Conservation (phyloP, 2,113 vertebrate species). For the Muntiacus reevesi region DNA sequence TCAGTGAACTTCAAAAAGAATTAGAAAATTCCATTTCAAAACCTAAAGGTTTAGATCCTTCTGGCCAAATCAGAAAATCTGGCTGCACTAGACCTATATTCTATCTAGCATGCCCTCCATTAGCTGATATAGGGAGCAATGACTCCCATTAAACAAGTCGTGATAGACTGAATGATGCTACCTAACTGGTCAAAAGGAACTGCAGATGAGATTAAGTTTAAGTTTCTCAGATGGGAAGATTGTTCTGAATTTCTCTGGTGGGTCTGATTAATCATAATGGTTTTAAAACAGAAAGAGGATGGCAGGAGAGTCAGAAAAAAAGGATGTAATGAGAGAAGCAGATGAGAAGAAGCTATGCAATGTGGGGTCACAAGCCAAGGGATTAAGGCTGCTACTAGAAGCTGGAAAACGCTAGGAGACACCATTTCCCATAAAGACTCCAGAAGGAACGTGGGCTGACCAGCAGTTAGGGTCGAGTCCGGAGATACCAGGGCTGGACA, state of each 20-base stretch:
- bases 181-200: neutral
- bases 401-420: neutral
- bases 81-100: no score
- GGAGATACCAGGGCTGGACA: neutral
- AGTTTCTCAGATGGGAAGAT: neutral
- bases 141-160: neutral
- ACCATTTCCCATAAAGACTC: neutral
- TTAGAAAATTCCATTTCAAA: neutral
- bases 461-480: neutral
- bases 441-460: neutral
- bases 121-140: no score
- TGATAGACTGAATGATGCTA: neutral
- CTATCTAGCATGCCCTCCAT: neutral
- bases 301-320: neutral
- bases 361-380: neutral
- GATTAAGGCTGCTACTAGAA: neutral
- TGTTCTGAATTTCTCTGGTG: neutral
- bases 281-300: neutral
- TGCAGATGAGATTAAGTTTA: neutral
- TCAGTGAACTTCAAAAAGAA: neutral
- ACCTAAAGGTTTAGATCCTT: neutral
- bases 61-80: neutral
- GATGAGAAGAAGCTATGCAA: neutral
- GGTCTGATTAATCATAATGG: neutral
- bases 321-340: neutral